phyloP scores from a whole-genome alignment of 2,113 vertebrate genomes.

The Eulacestoma nigropectus region DNA sequence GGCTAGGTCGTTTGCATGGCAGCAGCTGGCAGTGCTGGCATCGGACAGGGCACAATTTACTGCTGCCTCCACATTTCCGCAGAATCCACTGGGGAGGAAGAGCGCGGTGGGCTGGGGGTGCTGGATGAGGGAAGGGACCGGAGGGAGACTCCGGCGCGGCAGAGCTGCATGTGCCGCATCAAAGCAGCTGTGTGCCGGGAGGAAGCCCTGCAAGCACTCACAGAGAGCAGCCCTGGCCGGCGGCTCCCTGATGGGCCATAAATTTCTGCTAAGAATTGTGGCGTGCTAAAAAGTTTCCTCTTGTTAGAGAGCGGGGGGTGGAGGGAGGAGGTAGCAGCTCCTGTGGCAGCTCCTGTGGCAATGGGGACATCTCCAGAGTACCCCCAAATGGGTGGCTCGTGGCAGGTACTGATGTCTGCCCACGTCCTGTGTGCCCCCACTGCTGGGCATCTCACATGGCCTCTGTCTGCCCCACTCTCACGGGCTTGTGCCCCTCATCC shows the following conservation, averaged over 20 bases:
- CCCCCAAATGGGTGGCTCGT: not conserved
- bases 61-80: not conserved
- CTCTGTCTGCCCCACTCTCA: not conserved
- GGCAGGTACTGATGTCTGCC: not conserved
- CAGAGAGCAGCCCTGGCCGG: not conserved
- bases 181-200: conserved; percentile 58
- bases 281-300: conserved; percentile 88
- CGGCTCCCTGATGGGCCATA: conserved; percentile 72
- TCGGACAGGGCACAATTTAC: not conserved
- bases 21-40: not conserved
- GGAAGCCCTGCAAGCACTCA: conserved; percentile 71
- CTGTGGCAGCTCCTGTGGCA: not conserved
- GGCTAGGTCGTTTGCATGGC: rapidly evolving
- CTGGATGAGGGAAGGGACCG: not conserved
- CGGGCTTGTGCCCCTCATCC: not conserved
- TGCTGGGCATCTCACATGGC: not conserved
- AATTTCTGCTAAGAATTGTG: conserved; percentile 80
- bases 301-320: conserved; percentile 30
- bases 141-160: not conserved
- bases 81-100: not conserved
- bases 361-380: not conserved
- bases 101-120: not conserved
- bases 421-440: not conserved
- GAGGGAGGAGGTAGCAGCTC: not conserved
- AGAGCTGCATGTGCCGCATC: conserved; percentile 50